These are phyloP conservation scores for Alligator mississippiensis DNA, from an alignment of 2,113 vertebrate genomes.

Conservation along the genomic window DNA sequence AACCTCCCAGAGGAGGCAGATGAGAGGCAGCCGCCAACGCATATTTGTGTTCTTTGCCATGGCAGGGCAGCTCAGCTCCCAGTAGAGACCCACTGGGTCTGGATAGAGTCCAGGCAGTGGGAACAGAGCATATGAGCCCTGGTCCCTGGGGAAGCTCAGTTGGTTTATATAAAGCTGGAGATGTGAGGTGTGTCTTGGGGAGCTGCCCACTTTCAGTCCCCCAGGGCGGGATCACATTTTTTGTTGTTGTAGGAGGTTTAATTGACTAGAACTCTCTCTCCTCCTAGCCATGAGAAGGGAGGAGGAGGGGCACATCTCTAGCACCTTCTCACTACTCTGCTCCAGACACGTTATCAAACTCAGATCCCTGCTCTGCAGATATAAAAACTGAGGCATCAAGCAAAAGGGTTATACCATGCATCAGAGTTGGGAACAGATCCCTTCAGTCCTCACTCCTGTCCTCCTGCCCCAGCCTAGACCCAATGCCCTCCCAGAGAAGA, in stretches of 20 bases:
- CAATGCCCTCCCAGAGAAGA: not conserved
- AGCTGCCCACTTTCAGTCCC: slow-evolving; percentile 31
- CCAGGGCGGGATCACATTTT: slow-evolving; percentile 51
- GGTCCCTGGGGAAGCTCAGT: accelerated
- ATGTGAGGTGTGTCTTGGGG: slow-evolving; percentile 56
- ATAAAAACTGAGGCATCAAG: not conserved
- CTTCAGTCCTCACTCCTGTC: not conserved
- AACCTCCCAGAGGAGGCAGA: slow-evolving; percentile 89
- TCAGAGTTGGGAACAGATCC: slow-evolving; percentile 16
- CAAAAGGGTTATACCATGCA: not conserved
- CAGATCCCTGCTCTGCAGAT: not conserved
- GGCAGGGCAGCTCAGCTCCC: not conserved
- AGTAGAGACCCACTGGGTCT: accelerated
- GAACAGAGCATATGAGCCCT: accelerated
- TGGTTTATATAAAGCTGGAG: not conserved
- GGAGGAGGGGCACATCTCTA: not conserved
- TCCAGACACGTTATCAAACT: not conserved
- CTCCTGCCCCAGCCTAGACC: not conserved
- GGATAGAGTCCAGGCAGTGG: not conserved
- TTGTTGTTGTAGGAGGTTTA: not conserved
- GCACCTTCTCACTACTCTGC: not conserved
- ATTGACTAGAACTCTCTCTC: not conserved
- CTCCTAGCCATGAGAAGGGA: not conserved
- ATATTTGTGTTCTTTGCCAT: slow-evolving; percentile 86
- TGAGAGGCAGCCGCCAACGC: slow-evolving; percentile 84